These are phyloP conservation scores for Spea hammondii DNA, from an alignment of 2,797 vertebrate genomes.

Conservation along the genomic window DNA sequence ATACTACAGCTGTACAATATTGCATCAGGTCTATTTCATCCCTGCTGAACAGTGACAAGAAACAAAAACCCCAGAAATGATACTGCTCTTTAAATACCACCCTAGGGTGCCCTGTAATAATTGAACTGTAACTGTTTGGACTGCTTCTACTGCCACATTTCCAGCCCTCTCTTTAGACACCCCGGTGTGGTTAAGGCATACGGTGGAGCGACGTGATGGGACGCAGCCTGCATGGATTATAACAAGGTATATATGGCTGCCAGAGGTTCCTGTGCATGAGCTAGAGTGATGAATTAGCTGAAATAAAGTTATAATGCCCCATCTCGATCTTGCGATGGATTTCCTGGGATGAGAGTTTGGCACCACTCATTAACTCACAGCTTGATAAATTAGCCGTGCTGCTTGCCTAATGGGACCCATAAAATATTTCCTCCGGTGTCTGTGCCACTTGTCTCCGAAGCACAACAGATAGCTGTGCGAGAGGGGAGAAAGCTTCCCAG, in stretches of 20 bases:
- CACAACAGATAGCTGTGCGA: slow-evolving; percentile 26
- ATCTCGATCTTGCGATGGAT: slow-evolving; percentile 54
- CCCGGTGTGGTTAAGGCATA: neutral
- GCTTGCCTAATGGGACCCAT: slow-evolving; percentile 72
- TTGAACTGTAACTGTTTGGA: neutral
- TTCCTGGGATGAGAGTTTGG: slow-evolving; percentile 57
- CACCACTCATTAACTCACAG: slow-evolving; percentile 59
- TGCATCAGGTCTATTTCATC: too few relatives aligned
- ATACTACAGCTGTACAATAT: too few relatives aligned
- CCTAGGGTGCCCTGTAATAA: neutral
- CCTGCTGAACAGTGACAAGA: too few relatives aligned
- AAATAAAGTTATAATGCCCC: slow-evolving; percentile 52
- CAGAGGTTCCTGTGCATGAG: slow-evolving; percentile 13
- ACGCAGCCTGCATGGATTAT: neutral
- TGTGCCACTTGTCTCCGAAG: slow-evolving; percentile 48
- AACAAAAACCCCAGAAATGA: too few relatives aligned
- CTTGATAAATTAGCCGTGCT: slow-evolving; percentile 73
- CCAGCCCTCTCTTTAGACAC: neutral
- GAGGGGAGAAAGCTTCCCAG: slow-evolving; percentile 25
- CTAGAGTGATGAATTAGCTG: slow-evolving; percentile 56
- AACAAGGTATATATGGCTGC: slow-evolving; percentile 47
- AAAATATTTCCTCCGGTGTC: slow-evolving; percentile 69
- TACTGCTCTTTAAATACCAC: too few relatives aligned
- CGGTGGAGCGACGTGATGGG: neutral
- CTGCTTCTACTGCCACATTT: neutral